Percentiles rank a stretch among this genome's conserved stretches.
Conservation (phyloP, 2,888 invertebrate genomes). For the Oxycera nigricornis region DNA sequence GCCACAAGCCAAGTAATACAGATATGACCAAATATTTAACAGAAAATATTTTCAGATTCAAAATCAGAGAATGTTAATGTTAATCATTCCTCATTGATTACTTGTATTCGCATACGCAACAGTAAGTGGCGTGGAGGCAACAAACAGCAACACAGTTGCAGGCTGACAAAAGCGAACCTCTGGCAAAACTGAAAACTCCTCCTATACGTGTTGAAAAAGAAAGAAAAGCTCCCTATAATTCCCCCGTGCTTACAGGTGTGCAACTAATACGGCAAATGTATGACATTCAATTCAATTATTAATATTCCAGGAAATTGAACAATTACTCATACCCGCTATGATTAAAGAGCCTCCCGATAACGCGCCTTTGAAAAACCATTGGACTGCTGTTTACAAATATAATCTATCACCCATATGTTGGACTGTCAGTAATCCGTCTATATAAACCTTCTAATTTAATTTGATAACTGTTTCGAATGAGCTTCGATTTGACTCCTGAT, state of each 20-base stretch:
- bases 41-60: no score
- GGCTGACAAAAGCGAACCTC: neutral
- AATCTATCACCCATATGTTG: constrained; percentile 31
- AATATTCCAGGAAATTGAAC: neutral
- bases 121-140: neutral
- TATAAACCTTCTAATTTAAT: constrained; percentile 26
- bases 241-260: no score
- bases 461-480: constrained; percentile 19
- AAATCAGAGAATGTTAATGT: no score
- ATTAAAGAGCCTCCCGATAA: constrained; percentile 8
- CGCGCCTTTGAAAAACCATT: neutral
- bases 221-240: constrained; percentile 10
- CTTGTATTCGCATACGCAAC: neutral
- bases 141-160: neutral
- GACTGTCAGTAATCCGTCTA: neutral
- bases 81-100: no score
- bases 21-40: no score
- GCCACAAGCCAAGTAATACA: no score
- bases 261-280: no score
- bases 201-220: neutral
- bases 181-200: constrained; percentile 2
- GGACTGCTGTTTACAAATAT: constrained; percentile 30
- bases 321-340: neutral
- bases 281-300: neutral
- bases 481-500: constrained; percentile 32